Evolutionary conservation across 2,797 vertebrate species (phyloP), one percentile per base, ranked within the genome.

Genomic region (Acomys russatus): DNA sequence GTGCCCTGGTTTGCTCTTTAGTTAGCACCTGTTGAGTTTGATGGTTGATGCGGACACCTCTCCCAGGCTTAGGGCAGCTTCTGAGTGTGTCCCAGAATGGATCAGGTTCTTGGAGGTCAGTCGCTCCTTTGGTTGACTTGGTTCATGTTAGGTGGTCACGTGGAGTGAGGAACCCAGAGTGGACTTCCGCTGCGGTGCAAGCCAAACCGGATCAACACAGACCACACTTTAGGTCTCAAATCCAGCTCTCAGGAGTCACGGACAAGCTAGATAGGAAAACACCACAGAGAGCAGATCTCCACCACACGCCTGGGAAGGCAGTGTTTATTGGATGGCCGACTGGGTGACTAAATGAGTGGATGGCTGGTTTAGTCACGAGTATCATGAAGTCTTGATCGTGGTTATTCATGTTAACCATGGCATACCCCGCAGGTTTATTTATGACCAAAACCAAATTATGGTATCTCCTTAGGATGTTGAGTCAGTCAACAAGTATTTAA

Each of bases 311-410:
- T 9, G 10, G 56, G 56, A 17, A 59, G 18, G 56, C 18, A 17
- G 56, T 59, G 5, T 59, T 59, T 17, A 14, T 59, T n/a, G 61
- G 35, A 30, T 59, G 56, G 38, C 12, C 70, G 85, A 25, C 93
- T 70, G 9, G 54, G 80, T 83, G 87, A 77, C 61, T 85, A 63
- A 85, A 56, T n/a, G 33, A 95, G 68, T 74, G 70, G 49, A 1
- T 79, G 51, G 51, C 35, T 83, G 5, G 74, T 91, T 71, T 6
- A 79, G 38, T 51, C 28, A 70, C 56, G 94, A 74, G 51, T 83
- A 70, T 71, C 61, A n/a, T 79, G 73, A 92, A 86, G 56, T 96
- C 38, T 35, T 92, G 59, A 68, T 38, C 28, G 51, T 30, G 59
- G 71, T 82, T 93, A 70, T 33, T 80, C 64, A 66, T 22, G 59